These are phyloP conservation scores for Stegastes partitus DNA, from an alignment of 2,113 vertebrate species.

Conservation along the genomic window DNA sequence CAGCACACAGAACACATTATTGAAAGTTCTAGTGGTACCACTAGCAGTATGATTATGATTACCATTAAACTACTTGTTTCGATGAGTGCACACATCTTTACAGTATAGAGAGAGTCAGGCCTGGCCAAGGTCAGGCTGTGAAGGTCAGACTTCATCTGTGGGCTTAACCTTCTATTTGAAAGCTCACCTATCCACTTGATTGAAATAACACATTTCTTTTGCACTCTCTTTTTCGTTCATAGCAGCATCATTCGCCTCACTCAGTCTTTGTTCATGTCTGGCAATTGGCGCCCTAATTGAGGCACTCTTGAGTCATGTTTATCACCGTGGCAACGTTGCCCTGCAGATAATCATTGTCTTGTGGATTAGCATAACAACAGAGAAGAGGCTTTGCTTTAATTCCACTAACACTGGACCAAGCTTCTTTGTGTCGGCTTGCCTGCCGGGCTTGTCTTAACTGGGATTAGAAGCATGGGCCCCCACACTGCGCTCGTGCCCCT, in stretches of 20 bases:
- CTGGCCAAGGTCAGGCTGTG: conserved; percentile 22
- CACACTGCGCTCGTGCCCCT: conserved; percentile 27
- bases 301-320: conserved; percentile 76
- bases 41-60: not conserved
- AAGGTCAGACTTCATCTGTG: conserved; percentile 42
- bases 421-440: conserved; percentile 69
- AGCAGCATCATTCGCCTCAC: conserved; percentile 28
- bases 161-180: conserved; percentile 34
- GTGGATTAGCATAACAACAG: conserved; percentile 83
- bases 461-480: conserved; percentile 71
- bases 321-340: conserved; percentile 75
- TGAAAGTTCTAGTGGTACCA: not conserved
- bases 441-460: conserved; percentile 73
- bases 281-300: conserved; percentile 73
- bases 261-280: conserved; percentile 59
- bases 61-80: conserved; percentile 8
- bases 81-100: conserved; percentile 40
- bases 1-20: conserved; percentile 5
- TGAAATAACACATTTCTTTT: conserved; percentile 50
- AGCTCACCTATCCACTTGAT: conserved; percentile 19
- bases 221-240: not conserved
- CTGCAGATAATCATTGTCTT: conserved; percentile 80
- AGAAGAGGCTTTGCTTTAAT: conserved; percentile 80
- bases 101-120: conserved; percentile 23
- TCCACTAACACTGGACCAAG: conserved; percentile 77